Evolutionary conservation across 2,113 vertebrate species (phyloP).

Genomic region (Alligator sinensis): DNA sequence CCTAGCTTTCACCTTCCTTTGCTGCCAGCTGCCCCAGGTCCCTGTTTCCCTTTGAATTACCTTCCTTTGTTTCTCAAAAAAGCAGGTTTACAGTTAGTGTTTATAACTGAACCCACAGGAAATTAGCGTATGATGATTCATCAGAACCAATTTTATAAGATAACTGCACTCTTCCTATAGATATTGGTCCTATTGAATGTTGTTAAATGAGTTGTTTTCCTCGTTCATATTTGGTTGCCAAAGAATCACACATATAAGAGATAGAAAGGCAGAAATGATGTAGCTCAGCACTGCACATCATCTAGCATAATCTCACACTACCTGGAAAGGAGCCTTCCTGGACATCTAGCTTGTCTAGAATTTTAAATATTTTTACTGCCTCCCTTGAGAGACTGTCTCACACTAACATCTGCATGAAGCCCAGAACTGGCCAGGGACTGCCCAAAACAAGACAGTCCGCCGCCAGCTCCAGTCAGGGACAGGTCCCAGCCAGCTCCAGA

Average conservation of each 20-base stretch:
- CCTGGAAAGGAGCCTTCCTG: not conserved
- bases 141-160: not conserved
- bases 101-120: not conserved
- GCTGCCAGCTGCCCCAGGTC: not conserved
- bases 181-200: not conserved
- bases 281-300: not conserved
- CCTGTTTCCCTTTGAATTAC: not conserved
- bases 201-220: not conserved
- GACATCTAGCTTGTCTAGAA: not conserved
- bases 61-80: not conserved
- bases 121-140: not conserved
- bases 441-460: too few relatives aligned
- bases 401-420: not conserved
- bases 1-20: not conserved
- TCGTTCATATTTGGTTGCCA: not conserved
- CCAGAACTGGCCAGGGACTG: too few relatives aligned
- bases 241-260: not conserved
- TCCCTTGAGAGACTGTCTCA: not conserved
- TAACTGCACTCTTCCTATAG: not conserved
- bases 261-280: not conserved
- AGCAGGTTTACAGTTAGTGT: not conserved
- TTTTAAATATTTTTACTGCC: not conserved
- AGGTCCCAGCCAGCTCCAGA: too few relatives aligned
- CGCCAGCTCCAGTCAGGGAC: too few relatives aligned
- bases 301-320: not conserved